Conservation (phyloP, 1,140 invertebrate species). For the Magallana angulata region DNA sequence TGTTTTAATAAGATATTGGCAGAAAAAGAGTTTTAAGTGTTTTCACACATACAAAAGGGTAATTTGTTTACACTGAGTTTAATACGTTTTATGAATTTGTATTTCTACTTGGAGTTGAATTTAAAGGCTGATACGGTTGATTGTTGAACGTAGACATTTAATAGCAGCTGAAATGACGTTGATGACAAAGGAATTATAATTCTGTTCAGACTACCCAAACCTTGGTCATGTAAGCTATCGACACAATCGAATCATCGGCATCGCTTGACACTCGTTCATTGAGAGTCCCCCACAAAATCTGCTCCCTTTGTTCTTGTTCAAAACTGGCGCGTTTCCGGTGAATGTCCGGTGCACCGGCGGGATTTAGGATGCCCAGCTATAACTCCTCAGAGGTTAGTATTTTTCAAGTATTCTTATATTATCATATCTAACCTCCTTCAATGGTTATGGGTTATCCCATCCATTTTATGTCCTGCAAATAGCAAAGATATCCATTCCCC, state of each 20-base stretch:
- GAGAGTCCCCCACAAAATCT: no score
- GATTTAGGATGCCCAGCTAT: background rate
- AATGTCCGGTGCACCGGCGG: background rate
- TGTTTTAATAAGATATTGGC: slow-evolving; percentile 14
- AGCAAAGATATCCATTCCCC: no score
- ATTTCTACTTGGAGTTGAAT: slow-evolving; percentile 4
- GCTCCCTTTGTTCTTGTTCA: no score
- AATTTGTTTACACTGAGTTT: slow-evolving; percentile 21
- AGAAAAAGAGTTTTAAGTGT: slow-evolving; percentile 5
- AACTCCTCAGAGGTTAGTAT: background rate
- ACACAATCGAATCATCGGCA: background rate
- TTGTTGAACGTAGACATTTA: slow-evolving; percentile 18
- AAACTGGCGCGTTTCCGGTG: background rate
- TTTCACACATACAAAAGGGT: slow-evolving; percentile 24
- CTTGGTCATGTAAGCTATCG: slow-evolving; percentile 15
- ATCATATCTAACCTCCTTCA: no score
- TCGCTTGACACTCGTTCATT: no score
- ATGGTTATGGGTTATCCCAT: no score
- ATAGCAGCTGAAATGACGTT: slow-evolving; percentile 33
- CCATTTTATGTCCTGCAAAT: no score
- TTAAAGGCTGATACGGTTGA: slow-evolving; percentile 22
- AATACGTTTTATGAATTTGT: slow-evolving; percentile 22
- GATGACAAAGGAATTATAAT: slow-evolving; percentile 19
- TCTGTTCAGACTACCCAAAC: slow-evolving; percentile 2
- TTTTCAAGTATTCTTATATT: background rate